Base-by-base conservation (phyloP, 2,113 vertebrate genomes). In the Verasper variegatus region DNA sequence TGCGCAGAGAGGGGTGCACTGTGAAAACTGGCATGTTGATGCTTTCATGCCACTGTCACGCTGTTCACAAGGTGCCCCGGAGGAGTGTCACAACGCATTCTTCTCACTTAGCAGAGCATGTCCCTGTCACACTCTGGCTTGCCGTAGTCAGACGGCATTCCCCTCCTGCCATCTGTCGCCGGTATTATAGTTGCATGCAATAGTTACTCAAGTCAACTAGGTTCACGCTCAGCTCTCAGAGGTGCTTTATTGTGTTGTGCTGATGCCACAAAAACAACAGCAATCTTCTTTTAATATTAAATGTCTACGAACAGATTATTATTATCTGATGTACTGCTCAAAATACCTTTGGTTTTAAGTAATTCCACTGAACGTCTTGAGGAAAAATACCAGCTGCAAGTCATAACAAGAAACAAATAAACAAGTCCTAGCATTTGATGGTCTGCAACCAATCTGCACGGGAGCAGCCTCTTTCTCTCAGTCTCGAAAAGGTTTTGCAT, bases 11-110 rank as follows among this genome's bases (percentile, higher is more conserved):
- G 76, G 84, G 68, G 81, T 18, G 42, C 64, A 56, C 76, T 77
- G 87, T 92, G 90, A 92, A 92, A 91, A 88, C 86, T 76, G 87
- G 86, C 87, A 90, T 87, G 80, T 84, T 86, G 82, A 88, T 21
- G 77, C 85, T 80, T 92, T 92, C 90, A 93, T 90, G 85, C 84
- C 85, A 84, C 79, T 74, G 86, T 88, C 86, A 91, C 72, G 35
- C 76, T 86, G 85, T 85, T 87, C 88, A 85, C 86, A 88, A 89
- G 88, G 87, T 85, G 86, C 85, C 91, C 91, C 2, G 84, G 80
- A 91, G 91, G 78, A 89, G 84, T 89, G 90, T 89, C 87, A 87
- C 80, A 81, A 77, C 42, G 76, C 81, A 86, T 88, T 89, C 82
- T 78, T 90, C 84, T 94, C 88, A 88, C 84, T 87, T 79, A 86